These are phyloP conservation scores for Pelobates fuscus DNA, from an alignment of 2,113 vertebrate genomes.

Conservation along the genomic window DNA sequence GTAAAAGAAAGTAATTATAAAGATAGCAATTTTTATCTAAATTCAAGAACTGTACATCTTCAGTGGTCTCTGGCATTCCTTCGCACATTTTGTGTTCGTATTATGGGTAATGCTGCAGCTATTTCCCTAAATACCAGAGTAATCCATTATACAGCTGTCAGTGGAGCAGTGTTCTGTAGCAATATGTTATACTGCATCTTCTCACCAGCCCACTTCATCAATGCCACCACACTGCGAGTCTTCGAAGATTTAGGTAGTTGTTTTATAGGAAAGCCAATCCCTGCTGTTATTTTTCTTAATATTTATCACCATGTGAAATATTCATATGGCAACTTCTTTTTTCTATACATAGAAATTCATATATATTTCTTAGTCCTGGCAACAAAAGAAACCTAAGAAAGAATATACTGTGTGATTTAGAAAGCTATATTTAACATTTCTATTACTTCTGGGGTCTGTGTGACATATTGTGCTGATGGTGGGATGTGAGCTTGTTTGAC, in stretches of 20 bases:
- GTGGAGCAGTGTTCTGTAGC: constrained; percentile 6
- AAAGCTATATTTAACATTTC: no score
- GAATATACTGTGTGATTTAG: no score
- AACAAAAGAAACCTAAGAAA: no score
- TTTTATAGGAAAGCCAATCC: not conserved
- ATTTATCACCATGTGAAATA: constrained; percentile 6
- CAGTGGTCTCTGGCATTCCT: constrained; percentile 6
- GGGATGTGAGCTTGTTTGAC: no score
- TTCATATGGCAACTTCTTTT: not conserved
- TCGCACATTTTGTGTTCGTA: constrained; percentile 8
- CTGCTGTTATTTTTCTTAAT: constrained; percentile 1
- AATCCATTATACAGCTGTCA: constrained; percentile 19
- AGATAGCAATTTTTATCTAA: not conserved
- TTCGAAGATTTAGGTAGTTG: not conserved
- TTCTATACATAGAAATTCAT: no score
- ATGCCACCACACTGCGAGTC: constrained; percentile 7
- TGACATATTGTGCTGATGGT: no score
- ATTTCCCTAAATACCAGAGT: constrained; percentile 43
- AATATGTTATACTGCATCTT: constrained; percentile 18
- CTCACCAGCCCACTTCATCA: constrained; percentile 27
- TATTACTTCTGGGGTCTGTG: no score
- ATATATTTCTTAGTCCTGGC: no score
- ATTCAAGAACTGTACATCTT: not conserved
- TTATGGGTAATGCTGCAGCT: not conserved
- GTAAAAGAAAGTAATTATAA: constrained; percentile 10